Conservation (phyloP, 2,113 vertebrate genomes). For the Megaleporinus macrocephalus region DNA sequence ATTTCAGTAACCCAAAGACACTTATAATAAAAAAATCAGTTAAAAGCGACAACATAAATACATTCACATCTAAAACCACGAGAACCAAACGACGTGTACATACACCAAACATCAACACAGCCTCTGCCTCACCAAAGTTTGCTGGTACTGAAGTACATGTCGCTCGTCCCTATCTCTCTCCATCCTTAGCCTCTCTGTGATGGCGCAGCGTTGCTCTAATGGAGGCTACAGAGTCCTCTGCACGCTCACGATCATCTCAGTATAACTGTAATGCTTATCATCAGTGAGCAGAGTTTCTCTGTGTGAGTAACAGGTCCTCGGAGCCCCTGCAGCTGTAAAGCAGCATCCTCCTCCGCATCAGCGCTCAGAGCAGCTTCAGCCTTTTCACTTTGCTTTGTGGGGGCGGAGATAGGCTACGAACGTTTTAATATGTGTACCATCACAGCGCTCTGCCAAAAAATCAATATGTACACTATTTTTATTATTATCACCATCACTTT, state of each 20-base stretch:
- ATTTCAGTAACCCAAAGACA: too few relatives aligned
- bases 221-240: conserved; percentile 3
- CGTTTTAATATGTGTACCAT: conserved; percentile 20
- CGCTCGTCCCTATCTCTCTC: conserved; percentile 71
- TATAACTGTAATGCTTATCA: conserved; percentile 4
- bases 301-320: neutral
- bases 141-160: conserved; percentile 76
- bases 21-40: too few relatives aligned
- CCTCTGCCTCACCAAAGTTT: conserved; percentile 79
- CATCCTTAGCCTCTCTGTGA: conserved; percentile 53
- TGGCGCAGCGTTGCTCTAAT: neutral
- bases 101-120: neutral
- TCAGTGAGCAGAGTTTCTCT: conserved; percentile 12
- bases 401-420: conserved; percentile 32
- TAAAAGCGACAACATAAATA: too few relatives aligned
- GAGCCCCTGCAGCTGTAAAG: conserved; percentile 29
- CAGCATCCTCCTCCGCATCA: conserved; percentile 13
- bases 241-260: conserved; percentile 12
- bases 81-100: too few relatives aligned
- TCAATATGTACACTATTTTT: conserved; percentile 17
- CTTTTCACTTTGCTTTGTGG: conserved; percentile 17
- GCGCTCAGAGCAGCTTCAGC: neutral
- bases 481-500: neutral
- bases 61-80: too few relatives aligned
- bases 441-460: conserved; percentile 4